A percentile compares a stretch with the other conserved stretches of the same genome.
Conservation (phyloP, 2,113 vertebrate species). For the Bujurquina vittata region DNA sequence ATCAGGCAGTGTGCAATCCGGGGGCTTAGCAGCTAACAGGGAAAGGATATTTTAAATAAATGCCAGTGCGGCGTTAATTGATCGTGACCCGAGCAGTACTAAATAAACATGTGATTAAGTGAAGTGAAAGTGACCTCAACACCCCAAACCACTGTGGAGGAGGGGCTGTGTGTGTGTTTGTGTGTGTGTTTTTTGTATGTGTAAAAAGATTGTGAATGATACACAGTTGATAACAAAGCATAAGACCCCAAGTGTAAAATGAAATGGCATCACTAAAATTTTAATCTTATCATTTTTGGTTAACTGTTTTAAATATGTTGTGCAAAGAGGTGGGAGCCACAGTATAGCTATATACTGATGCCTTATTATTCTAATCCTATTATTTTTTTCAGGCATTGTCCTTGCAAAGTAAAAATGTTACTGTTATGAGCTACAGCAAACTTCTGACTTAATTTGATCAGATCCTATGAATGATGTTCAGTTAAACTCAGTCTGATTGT, state of each 20-base stretch:
- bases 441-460: background rate
- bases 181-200: slow-evolving; percentile 17
- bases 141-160: slow-evolving; percentile 48
- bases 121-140: slow-evolving; percentile 67
- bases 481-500: background rate
- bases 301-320: background rate
- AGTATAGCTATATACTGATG: background rate
- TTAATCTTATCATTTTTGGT: background rate
- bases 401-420: background rate
- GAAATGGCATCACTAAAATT: background rate
- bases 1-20: slow-evolving; percentile 63
- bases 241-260: background rate
- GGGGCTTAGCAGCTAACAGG: slow-evolving; percentile 60
- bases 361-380: too few relatives aligned
- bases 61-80: slow-evolving; percentile 70
- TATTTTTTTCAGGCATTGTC: background rate
- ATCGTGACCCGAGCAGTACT: slow-evolving; percentile 72
- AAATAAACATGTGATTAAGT: slow-evolving; percentile 82
- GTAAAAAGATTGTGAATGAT: slow-evolving; percentile 5
- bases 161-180: slow-evolving; percentile 34
- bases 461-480: background rate
- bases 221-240: slow-evolving; percentile 10
- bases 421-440: background rate
- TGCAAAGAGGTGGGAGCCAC: background rate
- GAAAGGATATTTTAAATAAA: slow-evolving; percentile 80